Conservation (phyloP, 2,113 vertebrate species). For the Guaruba guarouba region DNA sequence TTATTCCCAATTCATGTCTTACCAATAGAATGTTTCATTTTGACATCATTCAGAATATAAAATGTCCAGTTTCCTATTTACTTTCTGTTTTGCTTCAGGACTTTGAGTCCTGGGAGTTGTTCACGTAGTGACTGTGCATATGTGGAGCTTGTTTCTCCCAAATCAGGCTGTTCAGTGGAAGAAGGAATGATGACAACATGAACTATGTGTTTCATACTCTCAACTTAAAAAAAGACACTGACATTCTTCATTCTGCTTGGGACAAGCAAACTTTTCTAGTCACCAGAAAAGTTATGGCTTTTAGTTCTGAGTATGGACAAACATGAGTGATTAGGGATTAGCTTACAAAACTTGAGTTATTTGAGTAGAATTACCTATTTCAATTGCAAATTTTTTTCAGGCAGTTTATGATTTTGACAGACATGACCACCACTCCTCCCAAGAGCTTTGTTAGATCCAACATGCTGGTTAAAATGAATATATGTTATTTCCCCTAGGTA, state of each 20-base stretch:
- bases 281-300: background rate
- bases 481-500: background rate
- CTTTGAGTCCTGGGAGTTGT: background rate
- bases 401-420: background rate
- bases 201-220: background rate
- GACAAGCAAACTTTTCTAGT: background rate
- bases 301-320: background rate
- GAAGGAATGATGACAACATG: background rate
- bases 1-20: background rate
- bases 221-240: background rate
- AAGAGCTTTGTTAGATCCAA: background rate
- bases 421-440: too few relatives aligned
- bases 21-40: background rate
- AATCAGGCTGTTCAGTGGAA: background rate
- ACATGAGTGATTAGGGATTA: background rate
- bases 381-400: background rate
- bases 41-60: background rate
- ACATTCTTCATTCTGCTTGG: background rate
- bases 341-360: background rate
- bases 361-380: background rate
- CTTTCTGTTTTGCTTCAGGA: background rate
- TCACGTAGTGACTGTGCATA: rapidly evolving
- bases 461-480: background rate
- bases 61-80: background rate
- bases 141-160: background rate